Evolutionary conservation across 2,888 invertebrate species (phyloP).

Genomic region (Lamproptera curius): DNA sequence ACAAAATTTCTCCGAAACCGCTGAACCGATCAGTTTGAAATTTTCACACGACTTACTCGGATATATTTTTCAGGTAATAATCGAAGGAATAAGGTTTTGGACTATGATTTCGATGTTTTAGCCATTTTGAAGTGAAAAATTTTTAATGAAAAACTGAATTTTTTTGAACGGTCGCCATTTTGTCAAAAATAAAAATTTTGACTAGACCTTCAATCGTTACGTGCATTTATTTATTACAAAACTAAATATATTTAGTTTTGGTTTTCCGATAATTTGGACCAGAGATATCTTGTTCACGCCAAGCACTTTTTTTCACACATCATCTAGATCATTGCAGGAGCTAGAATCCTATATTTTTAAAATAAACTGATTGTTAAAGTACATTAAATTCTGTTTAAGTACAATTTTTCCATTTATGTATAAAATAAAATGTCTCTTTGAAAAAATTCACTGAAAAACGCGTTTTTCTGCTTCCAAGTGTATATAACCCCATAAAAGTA

Average conservation of each 20-base stretch:
- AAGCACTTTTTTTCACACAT: neutral
- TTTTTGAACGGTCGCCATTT: neutral
- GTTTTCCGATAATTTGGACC: neutral
- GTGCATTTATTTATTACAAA: neutral
- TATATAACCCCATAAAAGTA: neutral
- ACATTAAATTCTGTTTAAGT: neutral
- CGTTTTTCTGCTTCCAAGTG: neutral
- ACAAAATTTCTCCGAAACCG: slow-evolving; percentile 17
- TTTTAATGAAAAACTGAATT: neutral
- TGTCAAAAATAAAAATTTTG: neutral
- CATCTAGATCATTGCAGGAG: neutral
- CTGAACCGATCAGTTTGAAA: slow-evolving; percentile 20
- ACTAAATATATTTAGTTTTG: too few species aligned
- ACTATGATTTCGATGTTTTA: neutral
- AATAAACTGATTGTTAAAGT: neutral
- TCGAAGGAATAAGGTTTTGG: neutral
- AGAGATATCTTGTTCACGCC: neutral
- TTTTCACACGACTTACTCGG: too few species aligned
- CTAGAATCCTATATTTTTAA: neutral
- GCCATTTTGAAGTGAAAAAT: neutral
- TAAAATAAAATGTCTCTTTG: neutral
- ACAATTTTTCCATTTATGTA: neutral
- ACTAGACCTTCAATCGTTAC: neutral
- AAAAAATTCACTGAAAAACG: neutral
- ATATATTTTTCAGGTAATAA: too few species aligned